Conservation (phyloP, 2,888 invertebrate species). For the Sympetrum striolatum region DNA sequence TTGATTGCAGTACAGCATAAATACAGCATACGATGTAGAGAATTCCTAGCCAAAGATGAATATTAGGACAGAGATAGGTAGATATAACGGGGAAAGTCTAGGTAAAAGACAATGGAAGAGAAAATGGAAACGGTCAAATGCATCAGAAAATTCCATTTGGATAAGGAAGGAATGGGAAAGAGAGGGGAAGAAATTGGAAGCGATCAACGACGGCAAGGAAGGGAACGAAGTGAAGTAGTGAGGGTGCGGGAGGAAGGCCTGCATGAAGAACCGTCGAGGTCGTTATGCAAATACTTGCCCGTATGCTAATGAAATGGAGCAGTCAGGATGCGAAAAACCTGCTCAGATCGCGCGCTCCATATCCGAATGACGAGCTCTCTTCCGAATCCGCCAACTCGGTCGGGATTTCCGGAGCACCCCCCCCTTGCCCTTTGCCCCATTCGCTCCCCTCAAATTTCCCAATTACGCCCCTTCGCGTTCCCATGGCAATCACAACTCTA, state of each 20-base stretch:
- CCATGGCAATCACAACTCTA: neutral
- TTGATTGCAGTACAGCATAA: too few relatives aligned
- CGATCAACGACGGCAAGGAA: neutral
- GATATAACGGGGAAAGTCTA: neutral
- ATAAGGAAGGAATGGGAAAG: neutral
- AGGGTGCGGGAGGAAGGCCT: neutral
- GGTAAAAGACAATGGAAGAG: neutral
- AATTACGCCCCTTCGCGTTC: neutral
- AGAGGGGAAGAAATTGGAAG: neutral
- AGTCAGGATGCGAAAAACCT: constrained; percentile 36
- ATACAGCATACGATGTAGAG: too few relatives aligned
- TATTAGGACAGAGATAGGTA: neutral
- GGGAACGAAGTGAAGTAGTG: neutral
- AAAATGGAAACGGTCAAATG: neutral
- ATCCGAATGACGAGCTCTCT: neutral
- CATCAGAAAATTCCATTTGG: neutral
- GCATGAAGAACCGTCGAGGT: neutral
- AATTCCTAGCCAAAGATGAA: too few relatives aligned
- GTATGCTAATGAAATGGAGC: constrained; percentile 1
- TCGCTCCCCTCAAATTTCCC: neutral
- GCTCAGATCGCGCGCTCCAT: neutral
- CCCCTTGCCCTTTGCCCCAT: neutral
- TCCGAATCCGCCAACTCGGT: constrained; percentile 1
- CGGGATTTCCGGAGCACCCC: constrained; percentile 20
- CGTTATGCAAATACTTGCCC: constrained; percentile 18